Base-by-base conservation (phyloP, 2,888 invertebrate species). In the Drosophila lutescens region DNA sequence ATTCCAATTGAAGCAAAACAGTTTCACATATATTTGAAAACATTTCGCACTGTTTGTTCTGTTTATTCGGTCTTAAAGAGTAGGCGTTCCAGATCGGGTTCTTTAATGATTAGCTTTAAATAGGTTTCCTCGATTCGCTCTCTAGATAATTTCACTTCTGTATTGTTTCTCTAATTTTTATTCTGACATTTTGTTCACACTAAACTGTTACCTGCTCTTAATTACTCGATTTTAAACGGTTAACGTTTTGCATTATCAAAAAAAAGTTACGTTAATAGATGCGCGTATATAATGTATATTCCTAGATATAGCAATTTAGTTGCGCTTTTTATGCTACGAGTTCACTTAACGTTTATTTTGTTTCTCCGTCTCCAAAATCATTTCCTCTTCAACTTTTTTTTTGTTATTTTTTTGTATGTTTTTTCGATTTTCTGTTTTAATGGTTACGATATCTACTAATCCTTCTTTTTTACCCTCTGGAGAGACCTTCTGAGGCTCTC, bases 241-340 rank as follows among this genome's bases (percentile, higher is more conserved):
- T 44, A 54, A 65, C 70, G 44, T 36, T 30, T 30, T 38, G 69
- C 44, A 46, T 68, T 63, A 66, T 53, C 34, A 63, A 63, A 63
- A 65, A 65, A 65, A 65, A 68, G 49, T 58, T 41, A 58, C 61
- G 23, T 38, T 65, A 56, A 34, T 58, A 55, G 59, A 10, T 57
- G 43, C 63, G 49, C 46, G 41, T 69, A 30, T 67, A 40, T 68
- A 53, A 13, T 23, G 36, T 49, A 34, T 70, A 26, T 71, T 30
- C 41, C 67, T 71, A 72, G n/a, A 43, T 36, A 43, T 70, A 71
- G 71, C 47, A 53, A 53, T 65, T 65, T 68, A 54, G 54, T 65
- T 59, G 71, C 72, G 47, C 47, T 71, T 32, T 63, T 17, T 49
- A 60, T 60, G 36, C 60, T 67, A 67, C 30, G 49, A 43, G 47